phyloP scores from a whole-genome alignment of 2,888 invertebrate genomes.

The Diadegma fenestrale region DNA sequence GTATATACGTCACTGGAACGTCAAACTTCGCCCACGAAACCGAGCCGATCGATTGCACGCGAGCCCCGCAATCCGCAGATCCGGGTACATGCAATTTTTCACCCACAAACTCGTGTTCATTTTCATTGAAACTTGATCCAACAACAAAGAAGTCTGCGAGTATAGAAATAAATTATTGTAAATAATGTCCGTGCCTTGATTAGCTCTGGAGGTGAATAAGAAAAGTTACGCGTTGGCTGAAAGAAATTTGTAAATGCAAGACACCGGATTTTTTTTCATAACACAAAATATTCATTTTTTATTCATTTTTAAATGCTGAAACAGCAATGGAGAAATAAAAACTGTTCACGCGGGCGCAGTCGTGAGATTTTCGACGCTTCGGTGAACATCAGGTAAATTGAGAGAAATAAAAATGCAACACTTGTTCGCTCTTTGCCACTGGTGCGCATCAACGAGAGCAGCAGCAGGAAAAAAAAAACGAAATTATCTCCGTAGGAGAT shows the following conservation, averaged over 20 bases:
- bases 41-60: not conserved
- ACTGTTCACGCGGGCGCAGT: not conserved
- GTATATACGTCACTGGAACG: not conserved
- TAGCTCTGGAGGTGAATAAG: not conserved
- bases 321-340: not conserved
- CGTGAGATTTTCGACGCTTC: constrained; percentile 20
- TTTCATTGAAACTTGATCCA: not conserved
- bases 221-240: not conserved
- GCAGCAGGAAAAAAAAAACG: not conserved
- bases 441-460: constrained; percentile 24
- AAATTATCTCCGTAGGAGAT: constrained; percentile 4
- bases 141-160: not conserved
- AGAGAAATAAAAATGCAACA: constrained; percentile 21
- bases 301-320: not conserved
- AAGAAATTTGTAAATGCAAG: not conserved
- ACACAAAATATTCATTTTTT: not conserved
- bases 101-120: not conserved
- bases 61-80: constrained; percentile 14
- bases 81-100: constrained; percentile 17
- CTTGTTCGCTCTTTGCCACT: constrained; percentile 30
- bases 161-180: not conserved
- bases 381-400: constrained; percentile 11
- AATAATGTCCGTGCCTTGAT: not conserved
- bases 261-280: not conserved
- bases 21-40: constrained; percentile 5